A percentile compares a stretch with the other conserved stretches of the same genome.
These are phyloP conservation scores for Sorex maritimensis DNA, from an alignment of 2,797 vertebrate species.

Conservation along the genomic window DNA sequence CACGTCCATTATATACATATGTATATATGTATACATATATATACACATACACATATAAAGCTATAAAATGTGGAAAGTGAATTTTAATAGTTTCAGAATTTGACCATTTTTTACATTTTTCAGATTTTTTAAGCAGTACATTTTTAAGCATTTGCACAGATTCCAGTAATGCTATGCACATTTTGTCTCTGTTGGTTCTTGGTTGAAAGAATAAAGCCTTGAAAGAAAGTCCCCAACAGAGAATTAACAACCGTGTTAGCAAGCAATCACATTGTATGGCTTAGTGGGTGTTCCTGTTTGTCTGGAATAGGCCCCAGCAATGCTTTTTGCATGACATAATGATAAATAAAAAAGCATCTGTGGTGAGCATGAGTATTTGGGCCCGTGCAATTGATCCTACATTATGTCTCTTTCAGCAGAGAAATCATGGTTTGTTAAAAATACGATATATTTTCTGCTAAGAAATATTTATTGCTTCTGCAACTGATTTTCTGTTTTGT, in stretches of 20 bases:
- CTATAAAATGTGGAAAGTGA: constrained; percentile 14
- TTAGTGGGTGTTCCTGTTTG: neutral
- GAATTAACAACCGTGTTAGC: neutral
- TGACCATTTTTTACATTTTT: constrained; percentile 41
- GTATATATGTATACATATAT: too few species aligned
- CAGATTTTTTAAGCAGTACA: neutral
- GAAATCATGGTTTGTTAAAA: constrained; percentile 79
- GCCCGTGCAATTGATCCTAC: neutral
- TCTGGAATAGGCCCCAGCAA: constrained; percentile 37
- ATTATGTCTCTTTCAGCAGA: constrained; percentile 71
- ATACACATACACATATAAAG: neutral
- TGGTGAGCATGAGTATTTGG: constrained; percentile 57
- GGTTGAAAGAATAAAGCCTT: neutral
- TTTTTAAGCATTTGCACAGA: constrained; percentile 16
- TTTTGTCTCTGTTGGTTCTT: constrained; percentile 54
- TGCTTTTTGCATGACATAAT: constrained; percentile 61
- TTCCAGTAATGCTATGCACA: neutral
- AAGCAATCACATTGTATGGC: neutral
- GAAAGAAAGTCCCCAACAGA: constrained; percentile 16
- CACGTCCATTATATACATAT: neutral
- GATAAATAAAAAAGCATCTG: constrained; percentile 75
- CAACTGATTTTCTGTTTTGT: constrained; percentile 80
- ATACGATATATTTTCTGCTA: constrained; percentile 69
- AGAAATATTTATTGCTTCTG: constrained; percentile 79
- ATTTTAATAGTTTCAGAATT: constrained; percentile 25